phyloP scores from a whole-genome alignment of 2,888 invertebrate genomes.

The Dusona sp. region DNA sequence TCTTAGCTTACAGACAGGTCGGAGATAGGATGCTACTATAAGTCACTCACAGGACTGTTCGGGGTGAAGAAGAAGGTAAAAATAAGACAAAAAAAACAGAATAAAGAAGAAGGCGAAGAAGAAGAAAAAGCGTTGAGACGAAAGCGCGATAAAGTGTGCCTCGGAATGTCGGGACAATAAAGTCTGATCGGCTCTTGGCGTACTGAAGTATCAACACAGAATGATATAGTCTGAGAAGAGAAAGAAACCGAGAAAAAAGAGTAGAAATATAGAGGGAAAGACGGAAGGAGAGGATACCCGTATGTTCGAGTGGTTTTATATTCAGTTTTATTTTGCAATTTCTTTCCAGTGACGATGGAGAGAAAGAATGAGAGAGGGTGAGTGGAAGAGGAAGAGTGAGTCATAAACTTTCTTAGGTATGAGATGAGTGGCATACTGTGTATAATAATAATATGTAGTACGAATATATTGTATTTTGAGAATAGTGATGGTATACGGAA shows the following conservation, averaged over 20 bases:
- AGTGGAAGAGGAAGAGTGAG: conserved; percentile 20
- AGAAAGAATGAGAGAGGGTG: not conserved
- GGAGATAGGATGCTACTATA: conserved; percentile 32
- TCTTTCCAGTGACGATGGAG: conserved; percentile 39
- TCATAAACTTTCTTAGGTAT: conserved; percentile 64
- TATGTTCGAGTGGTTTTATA: conserved; percentile 66
- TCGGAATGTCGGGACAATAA: conserved; percentile 64
- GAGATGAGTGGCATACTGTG: conserved; percentile 57
- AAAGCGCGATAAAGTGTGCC: conserved; percentile 60
- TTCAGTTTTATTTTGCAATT: conserved; percentile 68
- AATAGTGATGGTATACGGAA: conserved; percentile 52
- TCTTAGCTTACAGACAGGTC: conserved; percentile 20
- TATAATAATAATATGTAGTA: conserved; percentile 6
- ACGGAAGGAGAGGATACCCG: conserved; percentile 31
- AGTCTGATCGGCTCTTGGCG: conserved; percentile 64
- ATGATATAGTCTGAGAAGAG: conserved; percentile 8
- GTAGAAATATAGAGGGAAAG: not conserved
- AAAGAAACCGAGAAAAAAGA: conserved; percentile 3
- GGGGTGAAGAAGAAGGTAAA: not conserved
- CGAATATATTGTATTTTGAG: conserved; percentile 35
- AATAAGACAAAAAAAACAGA: not conserved
- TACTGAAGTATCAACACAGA: conserved; percentile 53
- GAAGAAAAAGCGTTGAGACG: conserved; percentile 49
- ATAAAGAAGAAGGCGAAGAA: conserved; percentile 14
- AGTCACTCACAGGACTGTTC: conserved; percentile 49